Evolutionary conservation across 2,797 vertebrate genomes (phyloP).

Genomic region (Peromyscus aztecus): DNA sequence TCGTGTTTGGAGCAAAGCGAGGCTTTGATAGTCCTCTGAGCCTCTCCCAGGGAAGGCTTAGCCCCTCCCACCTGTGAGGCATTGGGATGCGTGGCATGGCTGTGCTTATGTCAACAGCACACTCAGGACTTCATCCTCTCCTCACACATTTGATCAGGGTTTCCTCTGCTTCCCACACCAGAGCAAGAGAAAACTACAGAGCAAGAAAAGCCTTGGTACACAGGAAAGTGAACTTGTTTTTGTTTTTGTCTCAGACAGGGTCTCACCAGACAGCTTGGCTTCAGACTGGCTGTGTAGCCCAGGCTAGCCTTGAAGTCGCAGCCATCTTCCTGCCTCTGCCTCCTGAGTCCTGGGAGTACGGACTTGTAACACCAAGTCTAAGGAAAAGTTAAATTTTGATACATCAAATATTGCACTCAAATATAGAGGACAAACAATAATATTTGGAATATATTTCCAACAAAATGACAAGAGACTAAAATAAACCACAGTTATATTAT

Average conservation of each 20-base stretch:
- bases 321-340: neutral
- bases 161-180: neutral
- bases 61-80: neutral
- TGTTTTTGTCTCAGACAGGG: neutral
- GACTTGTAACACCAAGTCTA: neutral
- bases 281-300: neutral
- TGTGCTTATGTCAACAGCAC: neutral
- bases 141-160: neutral
- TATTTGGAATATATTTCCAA: conserved; percentile 24
- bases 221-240: neutral
- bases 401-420: conserved; percentile 19
- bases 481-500: neutral
- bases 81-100: neutral
- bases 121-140: neutral
- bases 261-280: neutral
- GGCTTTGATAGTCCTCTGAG: neutral
- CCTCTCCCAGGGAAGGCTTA: neutral
- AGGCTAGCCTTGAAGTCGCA: neutral
- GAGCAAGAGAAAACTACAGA: neutral
- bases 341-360: neutral
- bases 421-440: conserved; percentile 16
- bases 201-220: neutral
- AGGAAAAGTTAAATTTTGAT: neutral
- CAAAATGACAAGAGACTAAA: neutral
- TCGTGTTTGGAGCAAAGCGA: neutral